These are phyloP conservation scores for Chelonia mydas DNA, from an alignment of 2,797 vertebrate species.

Conservation along the genomic window DNA sequence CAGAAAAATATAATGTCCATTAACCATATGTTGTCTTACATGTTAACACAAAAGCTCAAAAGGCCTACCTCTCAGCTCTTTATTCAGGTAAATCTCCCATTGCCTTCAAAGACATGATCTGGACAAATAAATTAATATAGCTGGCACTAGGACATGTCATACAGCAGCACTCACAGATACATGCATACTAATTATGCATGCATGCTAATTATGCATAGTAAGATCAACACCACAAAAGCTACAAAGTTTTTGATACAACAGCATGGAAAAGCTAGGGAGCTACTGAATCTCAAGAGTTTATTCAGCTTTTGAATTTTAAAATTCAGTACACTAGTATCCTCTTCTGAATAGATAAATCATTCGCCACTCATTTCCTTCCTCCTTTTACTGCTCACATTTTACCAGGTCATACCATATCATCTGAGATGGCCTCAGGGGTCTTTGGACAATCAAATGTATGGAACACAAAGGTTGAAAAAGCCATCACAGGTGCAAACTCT, in stretches of 20 bases:
- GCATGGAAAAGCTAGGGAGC: background rate
- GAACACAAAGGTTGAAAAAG: slow-evolving; percentile 28
- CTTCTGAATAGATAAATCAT: background rate
- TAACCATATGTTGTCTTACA: background rate
- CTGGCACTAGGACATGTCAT: background rate
- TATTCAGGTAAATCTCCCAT: background rate
- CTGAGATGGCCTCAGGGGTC: slow-evolving; percentile 12
- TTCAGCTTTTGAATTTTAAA: background rate
- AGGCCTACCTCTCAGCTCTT: background rate
- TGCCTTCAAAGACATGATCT: background rate
- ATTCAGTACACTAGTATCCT: background rate
- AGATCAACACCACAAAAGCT: background rate
- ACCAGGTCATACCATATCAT: background rate
- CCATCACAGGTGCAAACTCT: slow-evolving; percentile 46
- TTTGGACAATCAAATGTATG: slow-evolving; percentile 6
- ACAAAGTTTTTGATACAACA: background rate
- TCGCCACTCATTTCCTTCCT: background rate
- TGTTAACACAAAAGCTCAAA: background rate
- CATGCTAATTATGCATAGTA: background rate
- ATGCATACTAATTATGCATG: background rate
- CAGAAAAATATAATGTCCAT: background rate
- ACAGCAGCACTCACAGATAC: background rate
- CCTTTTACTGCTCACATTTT: slow-evolving; percentile 35
- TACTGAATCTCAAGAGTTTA: background rate
- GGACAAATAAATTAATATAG: background rate